These are phyloP conservation scores for Pectinophora gossypiella DNA, from an alignment of 1,140 invertebrate genomes.

Conservation along the genomic window DNA sequence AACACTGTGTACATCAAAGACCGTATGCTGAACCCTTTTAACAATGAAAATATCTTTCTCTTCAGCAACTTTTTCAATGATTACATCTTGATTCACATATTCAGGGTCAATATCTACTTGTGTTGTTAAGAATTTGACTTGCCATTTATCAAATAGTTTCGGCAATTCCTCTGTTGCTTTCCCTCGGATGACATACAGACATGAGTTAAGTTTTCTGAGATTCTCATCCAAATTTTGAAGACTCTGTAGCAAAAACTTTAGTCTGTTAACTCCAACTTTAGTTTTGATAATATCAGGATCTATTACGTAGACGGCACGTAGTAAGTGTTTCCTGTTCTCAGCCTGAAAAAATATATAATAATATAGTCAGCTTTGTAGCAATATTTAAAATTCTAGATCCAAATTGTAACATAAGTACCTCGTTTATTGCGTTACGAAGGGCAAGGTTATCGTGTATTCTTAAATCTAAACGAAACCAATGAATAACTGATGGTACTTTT, in stretches of 20 bases:
- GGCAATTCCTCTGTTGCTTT: constrained; percentile 79
- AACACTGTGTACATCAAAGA: constrained; percentile 81
- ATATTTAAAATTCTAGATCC: no score
- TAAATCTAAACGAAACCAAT: constrained; percentile 85
- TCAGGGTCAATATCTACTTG: constrained; percentile 86
- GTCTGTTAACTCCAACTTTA: constrained; percentile 80
- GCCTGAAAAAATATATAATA: constrained; percentile 42
- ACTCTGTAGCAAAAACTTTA: constrained; percentile 82
- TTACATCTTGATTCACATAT: constrained; percentile 77
- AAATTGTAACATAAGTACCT: constrained; percentile 53
- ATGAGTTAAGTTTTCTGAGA: constrained; percentile 71
- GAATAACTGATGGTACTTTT: constrained; percentile 65
- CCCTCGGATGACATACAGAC: constrained; percentile 81
- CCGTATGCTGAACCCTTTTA: constrained; percentile 81
- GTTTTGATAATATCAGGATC: constrained; percentile 81
- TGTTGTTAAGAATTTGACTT: constrained; percentile 79
- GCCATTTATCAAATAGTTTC: constrained; percentile 81
- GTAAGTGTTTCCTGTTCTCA: constrained; percentile 60
- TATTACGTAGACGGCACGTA: constrained; percentile 82
- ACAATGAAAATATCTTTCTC: constrained; percentile 77
- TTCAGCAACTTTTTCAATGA: constrained; percentile 78
- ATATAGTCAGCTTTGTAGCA: no score
- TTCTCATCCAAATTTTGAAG: constrained; percentile 81
- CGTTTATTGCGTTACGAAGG: constrained; percentile 76
- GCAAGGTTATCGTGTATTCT: constrained; percentile 85